A percentile compares a stretch with the other conserved stretches of the same genome.
Conservation (phyloP, 1,140 invertebrate species). For the Cydia pomonella region DNA sequence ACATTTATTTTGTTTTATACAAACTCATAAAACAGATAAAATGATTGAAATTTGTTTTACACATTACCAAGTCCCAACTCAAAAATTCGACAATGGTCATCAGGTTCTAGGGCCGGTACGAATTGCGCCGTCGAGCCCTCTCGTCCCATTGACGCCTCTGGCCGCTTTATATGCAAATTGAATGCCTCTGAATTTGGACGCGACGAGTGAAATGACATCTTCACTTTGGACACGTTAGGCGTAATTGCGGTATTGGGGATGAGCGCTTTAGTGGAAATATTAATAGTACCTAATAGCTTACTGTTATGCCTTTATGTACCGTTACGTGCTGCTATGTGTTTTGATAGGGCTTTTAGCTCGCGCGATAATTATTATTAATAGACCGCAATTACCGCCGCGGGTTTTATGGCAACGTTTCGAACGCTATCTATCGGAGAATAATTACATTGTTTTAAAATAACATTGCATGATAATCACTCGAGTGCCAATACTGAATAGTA, state of each 20-base stretch:
- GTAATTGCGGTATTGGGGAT: conserved; percentile 43
- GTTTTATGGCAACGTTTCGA: neutral
- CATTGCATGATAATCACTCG: neutral
- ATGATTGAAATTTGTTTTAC: neutral
- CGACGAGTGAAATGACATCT: conserved; percentile 60
- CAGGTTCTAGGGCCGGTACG: conserved; percentile 10
- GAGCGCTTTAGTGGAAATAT: conserved; percentile 20
- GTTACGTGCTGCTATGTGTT: neutral
- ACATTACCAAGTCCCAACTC: conserved; percentile 8
- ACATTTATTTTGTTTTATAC: neutral
- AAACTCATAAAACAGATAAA: neutral
- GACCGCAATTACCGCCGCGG: conserved; percentile 8
- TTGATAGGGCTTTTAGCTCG: conserved; percentile 9
- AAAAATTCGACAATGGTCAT: conserved; percentile 21
- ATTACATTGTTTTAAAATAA: neutral
- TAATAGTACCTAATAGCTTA: conserved; percentile 13
- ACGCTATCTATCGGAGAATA: neutral
- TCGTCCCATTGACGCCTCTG: conserved; percentile 48
- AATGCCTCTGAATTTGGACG: conserved; percentile 60
- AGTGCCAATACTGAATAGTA: no score
- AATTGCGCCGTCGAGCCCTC: conserved; percentile 29
- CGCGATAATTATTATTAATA: conserved; percentile 17
- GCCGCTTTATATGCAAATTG: conserved; percentile 69
- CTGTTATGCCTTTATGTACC: conserved; percentile 10
- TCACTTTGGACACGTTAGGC: conserved; percentile 50